Conservation (phyloP, 2,113 vertebrate species). For the Poeciliopsis retropinna region DNA sequence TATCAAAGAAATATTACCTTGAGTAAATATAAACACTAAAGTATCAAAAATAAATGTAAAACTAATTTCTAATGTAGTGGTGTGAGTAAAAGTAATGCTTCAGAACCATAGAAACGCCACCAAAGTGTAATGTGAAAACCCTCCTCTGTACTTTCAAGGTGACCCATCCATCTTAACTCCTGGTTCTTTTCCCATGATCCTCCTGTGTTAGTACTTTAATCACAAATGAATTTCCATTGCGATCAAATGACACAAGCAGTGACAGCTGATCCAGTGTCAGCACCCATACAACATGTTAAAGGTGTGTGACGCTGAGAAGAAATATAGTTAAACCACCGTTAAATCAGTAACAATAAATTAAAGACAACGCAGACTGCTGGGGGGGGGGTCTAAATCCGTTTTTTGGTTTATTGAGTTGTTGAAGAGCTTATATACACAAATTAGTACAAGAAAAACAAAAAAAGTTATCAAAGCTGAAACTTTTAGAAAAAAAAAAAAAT, state of each 20-base stretch:
- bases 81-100: neutral
- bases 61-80: neutral
- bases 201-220: constrained; percentile 33
- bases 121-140: too few relatives aligned
- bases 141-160: constrained; percentile 34
- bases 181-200: constrained; percentile 33
- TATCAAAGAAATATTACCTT: neutral
- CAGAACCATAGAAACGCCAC: too few relatives aligned
- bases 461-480: constrained; percentile 46
- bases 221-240: constrained; percentile 51
- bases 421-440: constrained; percentile 75
- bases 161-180: constrained; percentile 23
- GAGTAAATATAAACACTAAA: neutral
- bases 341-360: neutral
- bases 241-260: constrained; percentile 48
- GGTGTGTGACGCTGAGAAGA: neutral
- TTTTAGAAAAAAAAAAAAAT: constrained; percentile 46
- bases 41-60: neutral
- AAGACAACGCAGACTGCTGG: neutral
- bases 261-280: constrained; percentile 39
- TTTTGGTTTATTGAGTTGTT: constrained; percentile 69
- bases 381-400: neutral
- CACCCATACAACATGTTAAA: neutral
- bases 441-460: constrained; percentile 59
- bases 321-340: neutral